Base-by-base conservation (phyloP, 2,113 vertebrate genomes). In the Mionectes macconnelli region DNA sequence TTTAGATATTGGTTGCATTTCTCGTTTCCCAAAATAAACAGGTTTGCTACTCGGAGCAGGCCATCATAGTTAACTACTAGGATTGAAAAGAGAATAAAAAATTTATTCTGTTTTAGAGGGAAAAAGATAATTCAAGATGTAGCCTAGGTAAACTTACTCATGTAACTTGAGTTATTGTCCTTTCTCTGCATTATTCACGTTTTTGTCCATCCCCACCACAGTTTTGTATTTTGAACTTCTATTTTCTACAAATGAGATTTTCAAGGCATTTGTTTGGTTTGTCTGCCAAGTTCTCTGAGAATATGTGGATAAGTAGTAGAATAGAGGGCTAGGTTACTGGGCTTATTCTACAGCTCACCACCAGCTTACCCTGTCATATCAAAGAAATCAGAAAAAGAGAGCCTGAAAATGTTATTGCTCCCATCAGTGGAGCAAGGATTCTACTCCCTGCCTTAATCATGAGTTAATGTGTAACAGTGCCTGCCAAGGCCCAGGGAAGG, bases 1-100 rank as follows among this genome's bases (percentile, higher is more conserved):
- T 98, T 98, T 95, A 99, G 99, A 96, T 99, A 98, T 9, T 99
- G 98, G 91, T 97, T 98, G 90, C 99, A 99, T 90, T 97, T 98
- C 83, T 98, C 98, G 85, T 99, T 99, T 76, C 98, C 98, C 96
- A 99, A 98, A 57, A 99, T 98, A 70, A 98, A 97, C 52, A 99
- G 95, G 64, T 98, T 97, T 31, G 99, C 99, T 47, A 97, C 98
- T 86, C 99, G 99, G 40, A 99, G 96, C 5, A 98, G 90, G 14
- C 98, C 99, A 45, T 99, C 99, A 44, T 98, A 98, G 55, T 98
- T 98, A 39, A 98, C 98, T 73, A 98, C 99, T 99, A 92, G 59
- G 96, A 96, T 81, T 28, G 23, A 78, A 85, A 62, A 94, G 60
- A 91, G 53, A 89, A 94, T 30, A 18, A 70, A 90, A 69, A 68